phyloP scores from a whole-genome alignment of 2,888 invertebrate genomes.

The Theristus sp. region DNA sequence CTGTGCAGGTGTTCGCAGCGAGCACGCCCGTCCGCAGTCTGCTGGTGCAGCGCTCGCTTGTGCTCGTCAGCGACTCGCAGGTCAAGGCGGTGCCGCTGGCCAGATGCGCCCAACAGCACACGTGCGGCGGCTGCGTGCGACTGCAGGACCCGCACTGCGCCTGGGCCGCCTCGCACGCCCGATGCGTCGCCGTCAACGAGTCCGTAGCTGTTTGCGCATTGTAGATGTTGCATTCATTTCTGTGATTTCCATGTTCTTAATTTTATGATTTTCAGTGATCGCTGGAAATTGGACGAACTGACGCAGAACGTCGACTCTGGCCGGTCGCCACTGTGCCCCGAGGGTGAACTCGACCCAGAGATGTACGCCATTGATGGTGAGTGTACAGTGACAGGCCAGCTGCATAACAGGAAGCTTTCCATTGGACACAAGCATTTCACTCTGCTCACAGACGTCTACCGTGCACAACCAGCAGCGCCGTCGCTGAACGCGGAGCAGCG shows the following conservation, averaged over 20 bases:
- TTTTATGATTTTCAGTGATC: too few species aligned
- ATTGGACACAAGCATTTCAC: too few species aligned
- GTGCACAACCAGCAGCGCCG: too few species aligned
- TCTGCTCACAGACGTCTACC: too few species aligned
- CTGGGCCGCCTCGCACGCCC: conserved; percentile 49
- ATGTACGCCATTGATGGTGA: conserved; percentile 5
- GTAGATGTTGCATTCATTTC: not conserved
- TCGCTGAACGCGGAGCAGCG: too few species aligned
- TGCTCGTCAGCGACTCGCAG: conserved; percentile 70
- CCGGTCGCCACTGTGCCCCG: conserved; percentile 22
- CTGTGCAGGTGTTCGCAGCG: conserved; percentile 14
- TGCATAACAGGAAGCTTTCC: not conserved
- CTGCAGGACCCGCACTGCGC: conserved; percentile 94
- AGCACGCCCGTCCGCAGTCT: conserved; percentile 12
- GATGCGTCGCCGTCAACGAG: conserved; percentile 7
- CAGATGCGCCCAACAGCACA: conserved; percentile 54
- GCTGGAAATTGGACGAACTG: not conserved
- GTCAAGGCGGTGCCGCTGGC: conserved; percentile 65
- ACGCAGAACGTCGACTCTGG: conserved; percentile 25
- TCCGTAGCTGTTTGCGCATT: too few species aligned
- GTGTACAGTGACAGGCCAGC: not conserved
- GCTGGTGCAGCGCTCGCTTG: conserved; percentile 51
- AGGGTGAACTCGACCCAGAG: conserved; percentile 8
- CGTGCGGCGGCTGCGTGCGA: conserved; percentile 59
- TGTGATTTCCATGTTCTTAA: not conserved